These are phyloP conservation scores for Megalurothrips usitatus DNA, from an alignment of 2,888 invertebrate genomes.

Conservation along the genomic window DNA sequence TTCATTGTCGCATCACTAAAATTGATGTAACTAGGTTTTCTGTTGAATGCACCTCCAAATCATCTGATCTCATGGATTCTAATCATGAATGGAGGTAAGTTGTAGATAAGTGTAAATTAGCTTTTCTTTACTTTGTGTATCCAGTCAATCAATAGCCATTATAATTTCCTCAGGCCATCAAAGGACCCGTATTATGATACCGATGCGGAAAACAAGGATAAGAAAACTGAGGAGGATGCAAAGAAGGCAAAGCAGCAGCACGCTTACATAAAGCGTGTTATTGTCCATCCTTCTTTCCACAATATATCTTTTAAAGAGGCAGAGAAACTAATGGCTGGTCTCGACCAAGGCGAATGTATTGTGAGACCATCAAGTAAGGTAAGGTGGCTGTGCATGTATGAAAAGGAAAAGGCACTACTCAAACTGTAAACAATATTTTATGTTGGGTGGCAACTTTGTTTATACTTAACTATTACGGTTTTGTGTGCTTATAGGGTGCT, in stretches of 20 bases:
- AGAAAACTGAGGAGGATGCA: slow-evolving; percentile 70
- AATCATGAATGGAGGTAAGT: slow-evolving; percentile 80
- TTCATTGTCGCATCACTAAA: slow-evolving; percentile 87
- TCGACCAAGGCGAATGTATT: slow-evolving; percentile 96
- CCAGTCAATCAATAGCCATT: slow-evolving; percentile 22
- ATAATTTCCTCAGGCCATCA: slow-evolving; percentile 58
- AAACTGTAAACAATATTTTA: neutral
- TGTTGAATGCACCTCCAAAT: slow-evolving; percentile 88
- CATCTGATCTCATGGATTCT: slow-evolving; percentile 86
- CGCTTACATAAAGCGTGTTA: slow-evolving; percentile 91
- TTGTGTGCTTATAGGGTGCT: slow-evolving; percentile 56
- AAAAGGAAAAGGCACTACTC: slow-evolving; percentile 32
- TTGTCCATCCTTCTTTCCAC: slow-evolving; percentile 95
- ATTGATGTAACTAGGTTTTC: slow-evolving; percentile 93
- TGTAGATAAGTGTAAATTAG: slow-evolving; percentile 29
- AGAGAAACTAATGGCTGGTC: slow-evolving; percentile 80
- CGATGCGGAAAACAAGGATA: slow-evolving; percentile 75
- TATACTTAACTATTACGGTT: slow-evolving; percentile 30
- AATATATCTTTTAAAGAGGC: slow-evolving; percentile 93
- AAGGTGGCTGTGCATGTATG: slow-evolving; percentile 34
- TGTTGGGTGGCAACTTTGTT: slow-evolving; percentile 29
- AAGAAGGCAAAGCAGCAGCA: slow-evolving; percentile 77
- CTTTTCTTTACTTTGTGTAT: slow-evolving; percentile 29
- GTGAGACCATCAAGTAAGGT: slow-evolving; percentile 94
- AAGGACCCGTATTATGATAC: slow-evolving; percentile 90